Evolutionary conservation across 2,888 invertebrate genomes (phyloP), one percentile per base, ranked within the genome.

Genomic region (Pegoplata infirma): DNA sequence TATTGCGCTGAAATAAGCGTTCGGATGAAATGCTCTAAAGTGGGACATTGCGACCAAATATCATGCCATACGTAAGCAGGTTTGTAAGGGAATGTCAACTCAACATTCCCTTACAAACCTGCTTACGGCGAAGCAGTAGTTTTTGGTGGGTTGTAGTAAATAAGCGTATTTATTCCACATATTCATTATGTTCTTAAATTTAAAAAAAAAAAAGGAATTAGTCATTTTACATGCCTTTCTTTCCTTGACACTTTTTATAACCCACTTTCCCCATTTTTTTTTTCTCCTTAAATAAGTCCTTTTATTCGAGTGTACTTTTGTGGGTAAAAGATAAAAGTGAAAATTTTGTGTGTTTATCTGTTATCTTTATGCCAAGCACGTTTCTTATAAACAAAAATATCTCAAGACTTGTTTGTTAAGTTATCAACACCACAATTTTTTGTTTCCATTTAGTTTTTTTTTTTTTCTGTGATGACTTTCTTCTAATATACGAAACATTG

Each of bases 301-400:
- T 28, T 28, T 10, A 32, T 12, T 32, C 8, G 10, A 32, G 32
- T 32, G 32, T 32, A 32, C 32, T 32, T 32, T 32, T 32, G 32
- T 10, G 32, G 32, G 8, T 32, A 10, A 32, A 32, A 32, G 32
- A 32, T 32, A 32, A 32, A 68, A 58, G 40, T 56, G 19, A 67
- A 72, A 67, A 55, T 56, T 71, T 66, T 51, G 17, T 46, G 51
- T 73, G 25, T 69, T 25, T 78, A 53, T 40, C 32, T 32, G 32
- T 12, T 16, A 49, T 69, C 58, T 58, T 69, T 74, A 78, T 78
- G 68, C 78, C 21, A 64, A 61, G 69, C 74, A 78, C 78, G 74
- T 74, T 78, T 78, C 40, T 66, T 64, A 47, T 59, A 66, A 74
- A 73, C n/a, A 23, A 23, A 32, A 32, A 32, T 32, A 32, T 32